Conservation (phyloP, 2,888 invertebrate genomes). For the Congeria kusceri region DNA sequence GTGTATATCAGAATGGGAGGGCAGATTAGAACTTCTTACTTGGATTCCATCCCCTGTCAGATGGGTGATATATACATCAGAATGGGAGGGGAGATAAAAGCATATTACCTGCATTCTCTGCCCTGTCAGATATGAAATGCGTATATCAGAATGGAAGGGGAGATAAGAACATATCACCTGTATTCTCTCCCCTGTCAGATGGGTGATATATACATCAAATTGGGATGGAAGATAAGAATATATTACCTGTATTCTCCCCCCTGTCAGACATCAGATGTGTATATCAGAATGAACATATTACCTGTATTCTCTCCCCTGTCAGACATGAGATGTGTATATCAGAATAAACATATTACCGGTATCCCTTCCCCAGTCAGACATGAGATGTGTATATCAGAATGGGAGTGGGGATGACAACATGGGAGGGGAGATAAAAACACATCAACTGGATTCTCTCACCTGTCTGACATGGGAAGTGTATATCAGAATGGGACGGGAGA, state of each 20-base stretch:
- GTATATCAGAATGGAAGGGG: too few species aligned
- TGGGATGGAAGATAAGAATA: constrained; percentile 84
- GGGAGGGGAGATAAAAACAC: too few species aligned
- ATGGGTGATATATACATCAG: too few species aligned
- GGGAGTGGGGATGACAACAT: constrained; percentile 84
- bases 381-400: constrained; percentile 77
- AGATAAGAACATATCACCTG: constrained; percentile 67
- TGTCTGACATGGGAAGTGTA: constrained; percentile 80
- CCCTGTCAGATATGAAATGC: constrained; percentile 74
- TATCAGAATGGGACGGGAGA: too few species aligned
- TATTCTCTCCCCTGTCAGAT: constrained; percentile 76
- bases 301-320: constrained; percentile 79
- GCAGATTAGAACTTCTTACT: too few species aligned
- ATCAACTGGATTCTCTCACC: constrained; percentile 80
- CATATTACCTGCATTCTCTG: constrained; percentile 79
- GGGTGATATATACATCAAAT: constrained; percentile 84
- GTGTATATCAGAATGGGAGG: too few species aligned
- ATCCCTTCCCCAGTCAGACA: too few species aligned
- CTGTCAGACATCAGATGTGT: too few species aligned
- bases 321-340: constrained; percentile 82
- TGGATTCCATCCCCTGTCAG: constrained; percentile 78
- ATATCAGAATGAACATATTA: too few species aligned
- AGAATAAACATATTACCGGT: too few species aligned
- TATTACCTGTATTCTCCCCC: constrained; percentile 81
- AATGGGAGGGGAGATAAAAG: too few species aligned